Conservation (phyloP, 2,113 vertebrate genomes). For the Microcebus lehilahytsara region DNA sequence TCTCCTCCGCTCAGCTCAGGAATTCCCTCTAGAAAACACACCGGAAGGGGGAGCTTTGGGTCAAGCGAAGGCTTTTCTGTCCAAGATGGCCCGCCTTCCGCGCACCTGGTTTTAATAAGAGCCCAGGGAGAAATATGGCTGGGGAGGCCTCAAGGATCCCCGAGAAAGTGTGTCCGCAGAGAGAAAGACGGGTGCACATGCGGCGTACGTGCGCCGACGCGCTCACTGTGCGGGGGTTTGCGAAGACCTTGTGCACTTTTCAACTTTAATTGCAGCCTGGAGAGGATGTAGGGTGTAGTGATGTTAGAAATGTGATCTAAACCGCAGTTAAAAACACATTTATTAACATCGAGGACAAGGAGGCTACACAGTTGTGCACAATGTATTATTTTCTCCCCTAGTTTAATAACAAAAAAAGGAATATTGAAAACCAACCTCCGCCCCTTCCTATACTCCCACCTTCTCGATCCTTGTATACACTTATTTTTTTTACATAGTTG, state of each 20-base stretch:
- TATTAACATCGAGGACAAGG: constrained; percentile 6
- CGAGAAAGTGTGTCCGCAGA: not conserved
- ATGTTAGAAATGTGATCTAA: not conserved
- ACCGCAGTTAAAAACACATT: constrained; percentile 26
- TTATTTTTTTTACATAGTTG: not conserved
- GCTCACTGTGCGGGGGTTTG: not conserved
- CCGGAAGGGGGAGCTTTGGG: constrained; percentile 61
- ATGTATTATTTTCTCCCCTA: not conserved
- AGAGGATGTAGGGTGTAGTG: not conserved
- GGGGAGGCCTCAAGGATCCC: not conserved
- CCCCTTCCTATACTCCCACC: not conserved
- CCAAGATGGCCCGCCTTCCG: not conserved
- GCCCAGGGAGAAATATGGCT: constrained; percentile 35
- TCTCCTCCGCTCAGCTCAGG: not conserved
- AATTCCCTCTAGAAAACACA: not conserved
- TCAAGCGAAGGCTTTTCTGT: not conserved
- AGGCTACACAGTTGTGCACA: not conserved
- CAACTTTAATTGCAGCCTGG: not conserved
- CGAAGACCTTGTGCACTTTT: constrained; percentile 7
- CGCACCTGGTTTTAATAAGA: constrained; percentile 65
- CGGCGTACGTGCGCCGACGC: not conserved
- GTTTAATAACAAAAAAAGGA: constrained; percentile 1
- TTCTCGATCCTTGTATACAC: not conserved
- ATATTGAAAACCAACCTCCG: not conserved
- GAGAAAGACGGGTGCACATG: not conserved